Evolutionary conservation across 2,113 vertebrate species (phyloP).

Genomic region (Cranoglanis bouderius): DNA sequence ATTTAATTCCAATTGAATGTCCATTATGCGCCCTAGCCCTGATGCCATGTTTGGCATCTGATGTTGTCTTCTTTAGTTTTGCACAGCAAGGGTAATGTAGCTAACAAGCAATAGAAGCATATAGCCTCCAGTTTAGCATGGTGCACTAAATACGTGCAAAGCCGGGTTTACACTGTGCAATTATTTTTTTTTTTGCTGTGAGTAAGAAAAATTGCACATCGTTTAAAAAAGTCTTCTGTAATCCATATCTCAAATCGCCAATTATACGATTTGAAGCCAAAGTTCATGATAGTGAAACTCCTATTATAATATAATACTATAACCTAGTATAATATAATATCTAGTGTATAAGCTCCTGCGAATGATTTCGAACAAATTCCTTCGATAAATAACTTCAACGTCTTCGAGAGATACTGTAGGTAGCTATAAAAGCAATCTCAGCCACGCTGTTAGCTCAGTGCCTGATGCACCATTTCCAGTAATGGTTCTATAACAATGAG

Average conservation of each 20-base stretch:
- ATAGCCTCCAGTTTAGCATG: neutral
- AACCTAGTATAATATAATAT: too few relatives aligned
- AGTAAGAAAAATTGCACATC: neutral
- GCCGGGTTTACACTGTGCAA: neutral
- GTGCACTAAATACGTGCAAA: neutral
- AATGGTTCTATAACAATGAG: neutral
- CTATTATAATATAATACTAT: too few relatives aligned
- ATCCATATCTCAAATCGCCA: neutral
- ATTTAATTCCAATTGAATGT: neutral
- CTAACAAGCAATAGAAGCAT: neutral
- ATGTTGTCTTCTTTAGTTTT: neutral
- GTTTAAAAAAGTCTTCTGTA: neutral
- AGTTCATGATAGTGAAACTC: too few relatives aligned
- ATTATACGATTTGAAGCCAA: neutral
- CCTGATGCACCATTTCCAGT: neutral
- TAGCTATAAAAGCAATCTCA: neutral
- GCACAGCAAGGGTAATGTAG: neutral
- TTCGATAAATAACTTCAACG: neutral
- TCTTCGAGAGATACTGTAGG: neutral
- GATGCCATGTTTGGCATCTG: too few relatives aligned
- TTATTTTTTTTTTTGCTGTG: neutral
- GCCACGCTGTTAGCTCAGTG: neutral
- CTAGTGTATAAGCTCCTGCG: neutral
- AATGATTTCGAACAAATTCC: neutral
- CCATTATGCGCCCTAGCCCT: too few relatives aligned